A percentile compares a stretch with the other conserved stretches of the same genome.
These are phyloP conservation scores for Phaedon cochleariae DNA, from an alignment of 2,888 invertebrate genomes.

Conservation along the genomic window DNA sequence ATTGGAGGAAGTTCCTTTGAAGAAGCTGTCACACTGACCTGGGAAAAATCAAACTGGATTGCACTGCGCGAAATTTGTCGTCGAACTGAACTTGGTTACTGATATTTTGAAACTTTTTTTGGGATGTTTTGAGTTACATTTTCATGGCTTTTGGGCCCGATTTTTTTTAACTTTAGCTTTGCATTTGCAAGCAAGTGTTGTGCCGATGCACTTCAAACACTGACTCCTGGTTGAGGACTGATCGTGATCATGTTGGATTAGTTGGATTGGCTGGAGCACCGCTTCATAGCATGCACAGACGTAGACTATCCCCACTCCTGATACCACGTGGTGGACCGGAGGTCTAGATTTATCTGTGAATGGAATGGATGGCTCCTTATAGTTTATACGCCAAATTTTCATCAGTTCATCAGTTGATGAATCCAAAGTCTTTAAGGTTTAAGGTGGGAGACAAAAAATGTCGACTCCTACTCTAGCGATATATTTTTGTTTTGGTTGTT, in stretches of 20 bases:
- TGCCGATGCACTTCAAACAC: not conserved
- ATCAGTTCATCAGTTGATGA: not conserved
- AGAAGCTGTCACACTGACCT: not conserved
- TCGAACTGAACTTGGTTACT: not conserved
- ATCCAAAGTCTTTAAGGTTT: no score
- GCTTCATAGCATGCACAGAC: not conserved
- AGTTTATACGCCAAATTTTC: not conserved
- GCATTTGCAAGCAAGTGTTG: not conserved
- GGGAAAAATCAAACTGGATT: not conserved
- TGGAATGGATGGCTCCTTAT: not conserved
- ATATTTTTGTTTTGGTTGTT: not conserved
- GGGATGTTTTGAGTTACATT: not conserved
- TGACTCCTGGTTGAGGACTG: not conserved
- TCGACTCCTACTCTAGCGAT: not conserved
- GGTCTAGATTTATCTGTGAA: not conserved
- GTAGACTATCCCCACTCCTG: not conserved
- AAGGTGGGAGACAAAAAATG: not conserved
- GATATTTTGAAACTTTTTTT: not conserved
- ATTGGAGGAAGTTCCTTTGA: not conserved
- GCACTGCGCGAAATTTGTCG: not conserved
- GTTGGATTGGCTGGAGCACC: not conserved
- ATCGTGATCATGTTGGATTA: no score
- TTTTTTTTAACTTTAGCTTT: not conserved
- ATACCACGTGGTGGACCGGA: constrained; percentile 15
- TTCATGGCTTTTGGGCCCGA: not conserved